A percentile compares a stretch with the other conserved stretches of the same genome.
These are phyloP conservation scores for Carapus acus DNA, from an alignment of 2,797 vertebrate genomes.

Conservation along the genomic window DNA sequence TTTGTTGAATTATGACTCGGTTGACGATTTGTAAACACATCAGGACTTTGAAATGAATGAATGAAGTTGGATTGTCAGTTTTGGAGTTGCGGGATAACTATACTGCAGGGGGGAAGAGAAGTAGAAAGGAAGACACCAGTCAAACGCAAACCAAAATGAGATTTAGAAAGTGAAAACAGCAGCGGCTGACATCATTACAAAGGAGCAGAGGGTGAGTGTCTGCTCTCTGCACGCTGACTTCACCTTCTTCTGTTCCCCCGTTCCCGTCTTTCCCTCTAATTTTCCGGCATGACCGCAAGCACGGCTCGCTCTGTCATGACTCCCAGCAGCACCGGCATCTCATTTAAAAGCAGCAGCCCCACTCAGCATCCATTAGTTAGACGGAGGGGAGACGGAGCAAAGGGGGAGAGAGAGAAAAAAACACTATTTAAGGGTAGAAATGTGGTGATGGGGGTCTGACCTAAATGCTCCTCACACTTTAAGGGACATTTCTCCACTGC, in stretches of 20 bases:
- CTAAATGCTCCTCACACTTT: conserved; percentile 64
- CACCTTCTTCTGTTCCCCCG: conserved; percentile 44
- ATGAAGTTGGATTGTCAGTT: too few species aligned
- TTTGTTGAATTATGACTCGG: conserved; percentile 2
- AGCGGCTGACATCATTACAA: conserved; percentile 5
- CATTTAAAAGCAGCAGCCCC: conserved; percentile 59
- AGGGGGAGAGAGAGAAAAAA: conserved; percentile 42
- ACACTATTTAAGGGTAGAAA: conserved; percentile 68
- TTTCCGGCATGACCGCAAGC: conserved; percentile 49
- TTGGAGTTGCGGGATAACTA: too few species aligned
- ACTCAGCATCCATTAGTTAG: conserved; percentile 56
- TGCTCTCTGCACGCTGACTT: conserved; percentile 29
- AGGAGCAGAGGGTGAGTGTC: conserved; percentile 29
- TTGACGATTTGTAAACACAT: conserved; percentile 9
- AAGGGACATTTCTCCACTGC: conserved; percentile 51
- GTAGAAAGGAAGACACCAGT: conserved; percentile 10
- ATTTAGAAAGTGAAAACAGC: background rate
- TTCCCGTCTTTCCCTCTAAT: conserved; percentile 43
- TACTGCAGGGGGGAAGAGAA: too few species aligned
- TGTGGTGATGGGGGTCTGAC: conserved; percentile 64
- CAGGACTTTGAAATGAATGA: too few species aligned
- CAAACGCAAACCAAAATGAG: background rate
- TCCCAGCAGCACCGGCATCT: conserved; percentile 62
- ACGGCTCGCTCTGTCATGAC: conserved; percentile 49
- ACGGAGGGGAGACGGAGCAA: conserved; percentile 51